These are phyloP conservation scores for Gymnarchus niloticus DNA, from an alignment of 2,113 vertebrate genomes.

Conservation along the genomic window DNA sequence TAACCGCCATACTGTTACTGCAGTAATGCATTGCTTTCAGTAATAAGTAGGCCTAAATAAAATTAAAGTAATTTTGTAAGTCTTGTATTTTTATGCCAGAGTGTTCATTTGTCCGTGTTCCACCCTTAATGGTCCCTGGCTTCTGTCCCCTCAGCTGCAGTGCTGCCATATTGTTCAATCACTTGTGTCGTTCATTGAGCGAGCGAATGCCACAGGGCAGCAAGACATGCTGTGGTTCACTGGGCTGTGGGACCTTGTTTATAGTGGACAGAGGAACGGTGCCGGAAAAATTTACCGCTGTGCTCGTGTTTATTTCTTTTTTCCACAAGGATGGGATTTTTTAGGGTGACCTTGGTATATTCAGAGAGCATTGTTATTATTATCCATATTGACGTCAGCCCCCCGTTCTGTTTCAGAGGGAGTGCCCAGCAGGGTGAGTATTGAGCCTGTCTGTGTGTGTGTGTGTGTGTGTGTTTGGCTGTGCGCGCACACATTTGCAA, in stretches of 20 bases:
- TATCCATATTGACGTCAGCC: slow-evolving; percentile 59
- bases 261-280: slow-evolving; percentile 17
- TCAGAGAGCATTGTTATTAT: slow-evolving; percentile 54
- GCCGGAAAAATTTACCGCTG: slow-evolving; percentile 38
- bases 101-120: not conserved
- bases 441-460: slow-evolving; percentile 33
- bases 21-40: not conserved
- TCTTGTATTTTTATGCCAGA: not conserved
- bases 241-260: not conserved
- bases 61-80: not conserved
- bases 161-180: not conserved
- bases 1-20: not conserved
- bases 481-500: slow-evolving; percentile 16
- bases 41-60: not conserved
- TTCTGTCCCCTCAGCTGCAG: not conserved
- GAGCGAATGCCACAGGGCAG: not conserved
- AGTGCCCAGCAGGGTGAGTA: slow-evolving; percentile 71
- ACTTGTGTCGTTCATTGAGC: not conserved
- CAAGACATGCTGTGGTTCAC: not conserved
- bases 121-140: not conserved
- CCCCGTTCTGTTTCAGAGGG: slow-evolving; percentile 55
- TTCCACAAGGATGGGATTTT: slow-evolving; percentile 41
- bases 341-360: slow-evolving; percentile 52
- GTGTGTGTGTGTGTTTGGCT: slow-evolving; percentile 30
- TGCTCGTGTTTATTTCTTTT: slow-evolving; percentile 50